Evolutionary conservation across 2,888 invertebrate genomes (phyloP), one percentile per base, ranked within the genome.

Genomic region (Dryadula phaetusa): DNA sequence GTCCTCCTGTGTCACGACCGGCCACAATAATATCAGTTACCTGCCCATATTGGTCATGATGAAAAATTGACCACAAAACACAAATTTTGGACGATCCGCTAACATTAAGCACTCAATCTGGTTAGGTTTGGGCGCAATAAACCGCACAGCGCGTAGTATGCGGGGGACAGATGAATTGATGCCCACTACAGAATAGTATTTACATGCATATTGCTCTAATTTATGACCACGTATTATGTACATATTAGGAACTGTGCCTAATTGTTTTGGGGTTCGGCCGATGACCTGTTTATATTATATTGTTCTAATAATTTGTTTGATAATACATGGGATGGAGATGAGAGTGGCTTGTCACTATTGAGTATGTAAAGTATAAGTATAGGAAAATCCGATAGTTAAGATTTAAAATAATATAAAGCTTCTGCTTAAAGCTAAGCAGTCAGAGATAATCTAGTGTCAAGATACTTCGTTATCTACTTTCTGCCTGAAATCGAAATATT

Each of bases 121-220:
- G 20, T 46, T 60, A 60, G 60, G 34, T 37, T 47, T 22, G 34
- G 49, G 14, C 10, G 64, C 65, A 69, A 69, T 69, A 69, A 69
- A 69, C 54, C 46, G 18, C 28, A 64, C 63, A 65, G 12, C n/a
- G 14, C 67, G 65, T 62, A 37, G 52, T 22, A 40, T 63, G 70
- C 28, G 22, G 28, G 3, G 47, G 67, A 70, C 70, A 67, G 56
- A 70, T 67, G 67, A 70, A 70, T 70, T 67, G 64, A 70, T 70
- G 65, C 14, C 60, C 67, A 58, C 67, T 64, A 64, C 70, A 67
- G 44, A 49, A 65, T 62, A 58, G 62, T 60, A 65, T 67, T 64
- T 62, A 65, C 70, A 70, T 58, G 56, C 40, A 32, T 60, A 64
- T 64, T 64, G 16, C 16, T 44, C n/a, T 69, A 68, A 68, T 54